phyloP scores from a whole-genome alignment of 2,113 vertebrate genomes.

The Emydocephalus ijimae region DNA sequence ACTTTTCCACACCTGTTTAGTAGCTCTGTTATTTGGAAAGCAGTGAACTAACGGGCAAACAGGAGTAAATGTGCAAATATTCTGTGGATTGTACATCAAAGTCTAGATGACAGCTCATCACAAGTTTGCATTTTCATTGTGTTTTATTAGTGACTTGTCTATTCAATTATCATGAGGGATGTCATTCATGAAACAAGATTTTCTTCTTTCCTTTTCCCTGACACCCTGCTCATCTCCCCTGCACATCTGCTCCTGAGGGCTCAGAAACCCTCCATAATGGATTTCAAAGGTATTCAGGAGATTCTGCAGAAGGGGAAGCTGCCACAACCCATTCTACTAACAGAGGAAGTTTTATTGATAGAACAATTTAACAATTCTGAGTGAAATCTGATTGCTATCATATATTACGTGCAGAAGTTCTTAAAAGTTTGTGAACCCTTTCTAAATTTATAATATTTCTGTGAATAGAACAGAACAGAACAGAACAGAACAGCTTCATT shows the following conservation, averaged over 20 bases:
- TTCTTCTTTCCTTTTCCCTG: neutral
- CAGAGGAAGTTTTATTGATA: neutral
- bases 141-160: slow-evolving; percentile 18
- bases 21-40: slow-evolving; percentile 59
- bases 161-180: neutral
- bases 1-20: slow-evolving; percentile 69
- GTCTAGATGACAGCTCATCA: slow-evolving; percentile 38
- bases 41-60: slow-evolving; percentile 56
- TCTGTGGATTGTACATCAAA: slow-evolving; percentile 46
- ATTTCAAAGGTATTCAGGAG: neutral
- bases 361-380: neutral
- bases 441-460: neutral
- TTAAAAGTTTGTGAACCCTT: neutral
- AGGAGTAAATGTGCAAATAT: slow-evolving; percentile 36
- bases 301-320: neutral
- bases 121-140: slow-evolving; percentile 30
- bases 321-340: neutral
- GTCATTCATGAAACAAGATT: neutral
- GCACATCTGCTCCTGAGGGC: neutral
- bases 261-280: neutral
- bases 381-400: neutral
- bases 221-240: neutral
- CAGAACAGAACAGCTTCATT: no score
- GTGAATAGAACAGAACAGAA: neutral
- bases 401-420: neutral